phyloP scores from a whole-genome alignment of 2,113 vertebrate species.

The Dipodomys spectabilis region DNA sequence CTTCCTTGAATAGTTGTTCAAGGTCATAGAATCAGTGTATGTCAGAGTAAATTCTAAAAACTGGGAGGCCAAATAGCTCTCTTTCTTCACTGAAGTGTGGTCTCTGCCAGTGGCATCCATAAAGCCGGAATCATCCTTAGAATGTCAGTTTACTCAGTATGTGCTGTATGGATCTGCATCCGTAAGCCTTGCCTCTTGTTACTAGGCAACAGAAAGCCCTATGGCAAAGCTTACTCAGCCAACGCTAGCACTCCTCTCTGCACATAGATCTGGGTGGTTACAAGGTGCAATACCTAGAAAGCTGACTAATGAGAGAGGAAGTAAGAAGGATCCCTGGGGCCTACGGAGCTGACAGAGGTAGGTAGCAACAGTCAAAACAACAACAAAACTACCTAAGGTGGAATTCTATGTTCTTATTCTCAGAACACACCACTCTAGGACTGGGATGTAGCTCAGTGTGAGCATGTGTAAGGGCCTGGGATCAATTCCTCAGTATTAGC shows the following conservation, averaged over 20 bases:
- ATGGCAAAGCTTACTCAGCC: background rate
- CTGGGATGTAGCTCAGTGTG: background rate
- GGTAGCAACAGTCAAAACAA: constrained; percentile 28
- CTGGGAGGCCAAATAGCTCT: background rate
- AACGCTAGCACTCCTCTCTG: background rate
- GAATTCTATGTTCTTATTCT: background rate
- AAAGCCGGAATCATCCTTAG: fast-evolving
- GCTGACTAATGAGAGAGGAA: constrained; percentile 56
- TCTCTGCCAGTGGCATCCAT: background rate
- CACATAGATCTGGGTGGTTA: background rate
- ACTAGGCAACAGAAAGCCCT: background rate
- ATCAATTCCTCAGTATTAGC: background rate
- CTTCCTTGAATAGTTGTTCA: background rate
- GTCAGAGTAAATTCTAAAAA: background rate
- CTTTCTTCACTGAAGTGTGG: background rate
- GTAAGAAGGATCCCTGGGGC: constrained; percentile 14
- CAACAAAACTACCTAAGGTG: background rate
- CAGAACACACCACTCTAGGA: background rate
- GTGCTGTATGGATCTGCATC: background rate
- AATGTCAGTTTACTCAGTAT: background rate
- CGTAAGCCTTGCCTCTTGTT: background rate
- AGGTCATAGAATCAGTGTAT: background rate
- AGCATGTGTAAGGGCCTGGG: background rate
- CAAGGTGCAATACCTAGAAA: constrained; percentile 67
- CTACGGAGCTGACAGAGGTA: background rate